Conservation (phyloP, 1,140 invertebrate genomes). For the Pomacea maculata region DNA sequence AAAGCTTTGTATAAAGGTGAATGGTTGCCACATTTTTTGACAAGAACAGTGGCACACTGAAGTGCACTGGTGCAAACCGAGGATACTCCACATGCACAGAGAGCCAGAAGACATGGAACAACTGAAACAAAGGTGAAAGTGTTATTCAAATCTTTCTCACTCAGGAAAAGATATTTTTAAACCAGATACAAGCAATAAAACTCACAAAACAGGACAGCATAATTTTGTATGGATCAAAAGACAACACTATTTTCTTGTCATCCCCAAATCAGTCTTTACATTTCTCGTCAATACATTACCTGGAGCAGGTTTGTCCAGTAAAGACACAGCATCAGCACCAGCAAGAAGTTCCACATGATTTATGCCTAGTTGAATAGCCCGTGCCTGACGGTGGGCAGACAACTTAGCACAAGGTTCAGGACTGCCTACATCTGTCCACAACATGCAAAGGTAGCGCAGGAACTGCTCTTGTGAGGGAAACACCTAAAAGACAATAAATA, state of each 20-base stretch:
- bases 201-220: no score
- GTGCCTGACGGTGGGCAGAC: neutral
- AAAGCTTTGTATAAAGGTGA: conserved; percentile 10
- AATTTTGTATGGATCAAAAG: no score
- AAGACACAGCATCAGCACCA: neutral
- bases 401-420: neutral
- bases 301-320: neutral
- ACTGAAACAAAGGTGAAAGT: conserved; percentile 18
- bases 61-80: conserved; percentile 18
- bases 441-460: conserved; percentile 15
- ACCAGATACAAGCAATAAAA: no score
- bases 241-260: no score
- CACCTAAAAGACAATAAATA: conserved; percentile 3
- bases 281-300: neutral
- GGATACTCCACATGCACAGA: conserved; percentile 23
- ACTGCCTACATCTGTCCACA: conserved; percentile 2
- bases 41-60: neutral
- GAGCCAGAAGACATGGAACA: conserved; percentile 30
- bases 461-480: neutral
- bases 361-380: neutral
- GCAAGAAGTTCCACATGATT: neutral
- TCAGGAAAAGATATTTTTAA: no score
- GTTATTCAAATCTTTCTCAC: no score
- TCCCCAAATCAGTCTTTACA: no score
- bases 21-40: neutral